Base-by-base conservation (phyloP, 1,140 invertebrate species). In the Drosophila erecta region DNA sequence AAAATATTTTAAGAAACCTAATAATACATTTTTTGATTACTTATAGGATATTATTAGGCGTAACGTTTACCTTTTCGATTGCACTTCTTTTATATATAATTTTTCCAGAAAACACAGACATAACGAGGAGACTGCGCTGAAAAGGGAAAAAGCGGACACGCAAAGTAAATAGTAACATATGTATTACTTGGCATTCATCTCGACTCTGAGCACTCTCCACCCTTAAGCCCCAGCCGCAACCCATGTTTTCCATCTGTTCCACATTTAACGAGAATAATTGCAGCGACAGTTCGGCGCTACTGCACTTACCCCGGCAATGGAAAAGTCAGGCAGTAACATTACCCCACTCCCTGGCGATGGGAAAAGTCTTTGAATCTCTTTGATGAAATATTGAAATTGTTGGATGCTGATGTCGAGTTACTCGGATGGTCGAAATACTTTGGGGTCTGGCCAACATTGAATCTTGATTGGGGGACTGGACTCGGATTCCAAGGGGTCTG, bases 351-450 rank as follows among this genome's bases (percentile, higher is more conserved):
- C 14, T n/a, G 12, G 22, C 15, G 8, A 47, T 33, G 24, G n/a
- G n/a, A 38, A 44, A 51, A 72, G 67, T 75, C 79, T 87, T 79
- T 83, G 79, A 83, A 87, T 84, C 76, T 89, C 84, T 87, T 87
- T 87, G 84, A 87, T 87, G 76, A 87, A 87, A 89, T 87, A 87
- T 87, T 87, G 84, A 87, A 87, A 87, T 89, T 72, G 84, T 80
- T 87, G 56, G 75, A 70, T 54, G 64, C 79, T 81, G 78, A 37
- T 54, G 35, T 41, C 75, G 66, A 64, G 67, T 50, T 58, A 49
- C 65, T 70, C 50, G 33, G 75, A 41, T 54, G 24, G 27, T 51
- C 62, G 50, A 69, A 69, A 54, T 66, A 57, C 57, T 74, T 75
- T 76, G 71, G 72, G 72, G 72, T 75, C 60, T 47, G 73, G 72